Conservation (phyloP, 2,797 vertebrate species). For the Galago senegalensis region DNA sequence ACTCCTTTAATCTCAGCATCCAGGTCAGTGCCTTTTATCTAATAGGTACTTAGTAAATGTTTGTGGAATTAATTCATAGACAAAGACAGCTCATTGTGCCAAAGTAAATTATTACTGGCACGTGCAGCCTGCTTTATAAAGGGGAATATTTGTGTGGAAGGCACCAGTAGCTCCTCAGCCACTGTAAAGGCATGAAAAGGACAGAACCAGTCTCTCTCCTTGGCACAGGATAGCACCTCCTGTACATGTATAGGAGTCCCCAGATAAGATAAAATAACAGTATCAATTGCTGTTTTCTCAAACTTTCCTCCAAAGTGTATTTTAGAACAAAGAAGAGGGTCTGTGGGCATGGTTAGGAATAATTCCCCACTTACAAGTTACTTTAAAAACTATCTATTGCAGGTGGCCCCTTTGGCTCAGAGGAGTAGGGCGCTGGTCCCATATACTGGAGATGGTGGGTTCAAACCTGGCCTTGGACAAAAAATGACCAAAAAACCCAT, state of each 20-base stretch:
- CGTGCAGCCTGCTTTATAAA: background rate
- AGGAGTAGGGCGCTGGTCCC: too few species aligned
- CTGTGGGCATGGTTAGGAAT: background rate
- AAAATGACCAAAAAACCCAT: too few species aligned
- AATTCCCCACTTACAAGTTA: background rate
- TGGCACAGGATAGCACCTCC: background rate
- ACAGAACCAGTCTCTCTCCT: background rate
- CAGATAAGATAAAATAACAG: background rate
- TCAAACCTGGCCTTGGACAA: too few species aligned
- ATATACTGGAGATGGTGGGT: too few species aligned
- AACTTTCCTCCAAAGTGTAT: conserved; percentile 46
- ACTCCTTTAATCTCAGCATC: conserved; percentile 29
- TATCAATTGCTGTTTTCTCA: conserved; percentile 37
- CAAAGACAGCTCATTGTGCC: background rate
- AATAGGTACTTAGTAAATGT: conserved; percentile 1
- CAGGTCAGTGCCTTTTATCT: background rate
- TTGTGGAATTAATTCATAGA: background rate
- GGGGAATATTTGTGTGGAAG: background rate
- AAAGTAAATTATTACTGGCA: background rate
- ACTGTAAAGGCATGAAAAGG: background rate
- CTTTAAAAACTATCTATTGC: background rate
- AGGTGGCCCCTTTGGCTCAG: too few species aligned
- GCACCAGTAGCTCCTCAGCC: background rate
- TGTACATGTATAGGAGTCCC: background rate
- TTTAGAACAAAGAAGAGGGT: conserved; percentile 26